These are phyloP conservation scores for Cephalopterus ornatus DNA, from an alignment of 2,113 vertebrate genomes.

Conservation along the genomic window DNA sequence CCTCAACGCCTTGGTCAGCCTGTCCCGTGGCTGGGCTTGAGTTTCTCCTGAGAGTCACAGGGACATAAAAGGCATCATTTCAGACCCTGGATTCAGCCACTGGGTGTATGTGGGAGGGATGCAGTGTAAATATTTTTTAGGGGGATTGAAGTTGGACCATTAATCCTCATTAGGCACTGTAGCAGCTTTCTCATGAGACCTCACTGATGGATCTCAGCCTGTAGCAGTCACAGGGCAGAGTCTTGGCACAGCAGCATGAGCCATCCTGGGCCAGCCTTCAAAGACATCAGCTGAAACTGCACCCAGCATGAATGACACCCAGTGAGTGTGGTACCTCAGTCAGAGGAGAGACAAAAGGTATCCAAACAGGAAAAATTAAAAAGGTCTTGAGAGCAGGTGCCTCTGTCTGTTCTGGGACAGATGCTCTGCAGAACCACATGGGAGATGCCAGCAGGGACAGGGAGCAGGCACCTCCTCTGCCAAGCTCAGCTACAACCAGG, in stretches of 20 bases:
- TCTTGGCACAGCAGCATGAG: not conserved
- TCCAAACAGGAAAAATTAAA: not conserved
- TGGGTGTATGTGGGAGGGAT: not conserved
- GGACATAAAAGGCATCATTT: not conserved
- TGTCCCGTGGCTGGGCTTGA: not conserved
- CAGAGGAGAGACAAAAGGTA: not conserved
- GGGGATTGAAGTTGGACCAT: not conserved
- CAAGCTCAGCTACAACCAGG: not conserved
- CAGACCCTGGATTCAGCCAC: not conserved
- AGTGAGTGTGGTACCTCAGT: rapidly evolving
- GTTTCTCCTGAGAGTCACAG: not conserved
- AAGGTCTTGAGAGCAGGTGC: not conserved
- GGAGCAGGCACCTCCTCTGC: not conserved
- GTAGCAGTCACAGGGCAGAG: rapidly evolving
- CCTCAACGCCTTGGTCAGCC: rapidly evolving
- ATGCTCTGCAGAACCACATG: not conserved
- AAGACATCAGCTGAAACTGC: no score
- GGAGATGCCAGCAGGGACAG: not conserved
- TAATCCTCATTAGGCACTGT: not conserved
- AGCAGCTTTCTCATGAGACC: not conserved
- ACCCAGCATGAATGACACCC: rapidly evolving
- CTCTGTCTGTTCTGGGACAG: not conserved
- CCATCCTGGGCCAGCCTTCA: not conserved
- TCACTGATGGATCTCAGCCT: not conserved
- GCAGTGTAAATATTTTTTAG: not conserved